A percentile compares a stretch with the other conserved stretches of the same genome.
Conservation (phyloP, 1,140 invertebrate species). For the Nebria ingens region DNA sequence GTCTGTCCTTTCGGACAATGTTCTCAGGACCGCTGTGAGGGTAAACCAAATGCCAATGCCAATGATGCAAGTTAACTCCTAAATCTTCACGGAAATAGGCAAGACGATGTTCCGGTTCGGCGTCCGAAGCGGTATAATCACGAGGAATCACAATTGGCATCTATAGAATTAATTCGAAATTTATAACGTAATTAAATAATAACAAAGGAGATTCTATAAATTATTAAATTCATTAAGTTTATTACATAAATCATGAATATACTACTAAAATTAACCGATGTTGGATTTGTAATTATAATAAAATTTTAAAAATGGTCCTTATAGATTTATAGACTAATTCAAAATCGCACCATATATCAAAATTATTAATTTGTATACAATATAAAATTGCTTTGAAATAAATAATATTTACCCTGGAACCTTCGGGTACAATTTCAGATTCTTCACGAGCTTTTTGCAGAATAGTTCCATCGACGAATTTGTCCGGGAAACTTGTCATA, state of each 20-base stretch:
- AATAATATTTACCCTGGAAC: slow-evolving; percentile 45
- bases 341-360: too few relatives aligned
- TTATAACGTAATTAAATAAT: background rate
- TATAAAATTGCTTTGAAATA: too few relatives aligned
- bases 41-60: slow-evolving; percentile 78
- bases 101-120: slow-evolving; percentile 62
- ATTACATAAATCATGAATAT: too few relatives aligned
- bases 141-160: slow-evolving; percentile 55
- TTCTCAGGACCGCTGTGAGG: slow-evolving; percentile 50
- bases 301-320: too few relatives aligned
- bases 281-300: too few relatives aligned
- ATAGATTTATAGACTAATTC: too few relatives aligned
- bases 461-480: slow-evolving; percentile 62
- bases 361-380: slow-evolving; percentile 18
- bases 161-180: slow-evolving; percentile 5
- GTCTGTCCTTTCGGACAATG: slow-evolving; percentile 55
- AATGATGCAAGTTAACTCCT: slow-evolving; percentile 67
- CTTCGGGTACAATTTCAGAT: slow-evolving; percentile 49
- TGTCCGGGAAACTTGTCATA: slow-evolving; percentile 63
- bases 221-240: too few relatives aligned
- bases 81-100: slow-evolving; percentile 67
- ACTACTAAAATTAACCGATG: too few relatives aligned
- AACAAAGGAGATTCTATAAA: too few relatives aligned
- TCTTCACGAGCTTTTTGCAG: slow-evolving; percentile 57
- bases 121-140: slow-evolving; percentile 61